Percentiles rank a stretch among this genome's conserved stretches.
Evolutionary conservation across 2,113 vertebrate genomes (phyloP).

Genomic region (Typhlomys cinereus): DNA sequence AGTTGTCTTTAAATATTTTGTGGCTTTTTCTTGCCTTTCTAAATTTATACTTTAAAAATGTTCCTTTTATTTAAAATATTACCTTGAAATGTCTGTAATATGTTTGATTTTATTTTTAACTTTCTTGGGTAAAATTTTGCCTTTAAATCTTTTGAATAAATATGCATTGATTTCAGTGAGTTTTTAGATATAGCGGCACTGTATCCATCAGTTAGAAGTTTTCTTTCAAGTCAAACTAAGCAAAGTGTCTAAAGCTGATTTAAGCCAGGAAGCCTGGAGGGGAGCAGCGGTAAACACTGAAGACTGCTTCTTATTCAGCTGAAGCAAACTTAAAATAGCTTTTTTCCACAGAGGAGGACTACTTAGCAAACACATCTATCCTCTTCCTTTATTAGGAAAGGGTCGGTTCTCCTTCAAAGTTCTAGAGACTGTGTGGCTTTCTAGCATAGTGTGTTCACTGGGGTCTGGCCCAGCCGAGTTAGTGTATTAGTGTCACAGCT

Average conservation of each 20-base stretch:
- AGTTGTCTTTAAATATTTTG: not conserved
- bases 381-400: not conserved
- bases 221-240: slow-evolving; percentile 55
- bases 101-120: slow-evolving; percentile 59
- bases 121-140: slow-evolving; percentile 44
- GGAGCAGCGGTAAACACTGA: not conserved
- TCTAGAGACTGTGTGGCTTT: not conserved
- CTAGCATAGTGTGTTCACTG: not conserved
- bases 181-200: not conserved
- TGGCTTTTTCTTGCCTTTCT: not conserved
- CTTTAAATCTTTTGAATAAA: slow-evolving; percentile 47
- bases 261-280: not conserved
- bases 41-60: slow-evolving; percentile 31
- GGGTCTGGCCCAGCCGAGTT: not conserved
- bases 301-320: not conserved
- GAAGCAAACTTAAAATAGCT: not conserved
- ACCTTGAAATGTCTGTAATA: not conserved
- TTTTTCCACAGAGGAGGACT: not conserved
- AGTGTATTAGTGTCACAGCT: rapidly evolving
- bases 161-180: slow-evolving; percentile 2
- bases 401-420: not conserved
- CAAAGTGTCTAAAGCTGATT: slow-evolving; percentile 5
- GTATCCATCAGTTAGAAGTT: not conserved
- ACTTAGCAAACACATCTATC: not conserved
- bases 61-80: slow-evolving; percentile 46